Evolutionary conservation across 2,113 vertebrate genomes (phyloP), one percentile per base, ranked within the genome.

Genomic region (Galeopterus variegatus): DNA sequence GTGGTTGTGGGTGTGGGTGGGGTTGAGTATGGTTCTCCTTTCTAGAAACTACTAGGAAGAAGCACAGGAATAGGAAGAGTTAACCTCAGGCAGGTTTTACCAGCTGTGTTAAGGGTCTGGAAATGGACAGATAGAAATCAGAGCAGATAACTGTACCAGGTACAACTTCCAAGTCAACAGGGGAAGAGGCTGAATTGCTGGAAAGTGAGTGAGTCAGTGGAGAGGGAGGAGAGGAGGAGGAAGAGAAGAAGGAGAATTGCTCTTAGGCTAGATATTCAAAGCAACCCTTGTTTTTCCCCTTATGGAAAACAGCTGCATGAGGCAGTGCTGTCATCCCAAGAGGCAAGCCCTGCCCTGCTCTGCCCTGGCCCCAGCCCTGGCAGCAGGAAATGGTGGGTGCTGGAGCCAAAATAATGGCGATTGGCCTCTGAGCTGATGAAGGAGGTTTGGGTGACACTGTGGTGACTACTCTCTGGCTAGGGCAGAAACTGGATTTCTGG

Each of bases 271-370:
- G 86, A 96, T 69, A 95, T 54, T 96, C 67, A 95, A 97, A 96
- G 90, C 87, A 75, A 87, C 50, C 54, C 33, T 93, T 97, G 65
- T 87, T 93, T 94, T 80, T 8, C 62, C 15, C n/a, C 41, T 87
- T 94, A 81, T 90, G 77, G 94, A 97, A 96, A 96, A 98, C n/a
- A 96, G 48, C 50, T 94, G 50, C 56, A 96, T 93, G 77, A 93
- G 33, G 72, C 60, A 90, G 45, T 85, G 41, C 45, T 90, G 52
- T 93, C 75, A 84, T 93, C 69, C 52, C 31, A 17, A 83, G 52
- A 89, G n/a, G 36, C 72, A 95, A 83, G 56, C 73, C 31, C 87
- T 83, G 41, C 24, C 28, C 21, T 93, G 90, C 60, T 64, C 45
- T 88, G 75, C 67, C 81, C 21, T 91, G 41, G 41, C 41, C 41